Evolutionary conservation across 2,888 invertebrate species (phyloP), one percentile per base, ranked within the genome.

Genomic region (Aleiodes alternator): DNA sequence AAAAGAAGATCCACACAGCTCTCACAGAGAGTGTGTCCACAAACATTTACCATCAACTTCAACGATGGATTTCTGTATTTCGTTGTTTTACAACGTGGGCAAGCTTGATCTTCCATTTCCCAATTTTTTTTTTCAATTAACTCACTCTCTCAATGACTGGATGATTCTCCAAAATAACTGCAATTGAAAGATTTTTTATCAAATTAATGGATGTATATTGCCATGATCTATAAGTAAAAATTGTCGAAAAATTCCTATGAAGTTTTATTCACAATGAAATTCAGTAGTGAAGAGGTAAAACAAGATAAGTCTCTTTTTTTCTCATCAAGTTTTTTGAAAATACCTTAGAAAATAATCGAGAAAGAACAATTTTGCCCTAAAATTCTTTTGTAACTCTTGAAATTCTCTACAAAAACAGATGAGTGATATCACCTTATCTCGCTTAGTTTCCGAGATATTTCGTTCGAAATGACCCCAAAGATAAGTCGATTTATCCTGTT

Each of bases 11-110:
- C 98, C 50, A 99, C 98, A 91, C 99, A 99, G 88, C 95, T 98
- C 90, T 98, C 98, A 91, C 99, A 99, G 84, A 99, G 91, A 53
- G 97, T 96, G 91, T 99, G 99, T 43, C 99, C 99, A 90, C 99
- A 99, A 73, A 97, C 94, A 90, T 99, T 99, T 78, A 99, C 98
- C 96, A 99, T 95, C 91, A 99, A 93, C 89, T 98, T 98, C 73
- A 99, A 90, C 0, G 97, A 96, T 50, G 98, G 98, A 91, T 99
- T 99, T 90, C 98, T 93, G 89, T 98, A 98, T 91, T 98, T 98
- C 66, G 94, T 97, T 53, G 98, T 98, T 92, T 98, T 97, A 91
- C 99, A 99, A 90, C 98, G 94, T 78, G 98, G 98, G 91, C 98
- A 98, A 38, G 94, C 95, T 90, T 95, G 94, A 84, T 96, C 96